Evolutionary conservation across 1,140 invertebrate genomes (phyloP).

Genomic region (Drosophila repletoides): DNA sequence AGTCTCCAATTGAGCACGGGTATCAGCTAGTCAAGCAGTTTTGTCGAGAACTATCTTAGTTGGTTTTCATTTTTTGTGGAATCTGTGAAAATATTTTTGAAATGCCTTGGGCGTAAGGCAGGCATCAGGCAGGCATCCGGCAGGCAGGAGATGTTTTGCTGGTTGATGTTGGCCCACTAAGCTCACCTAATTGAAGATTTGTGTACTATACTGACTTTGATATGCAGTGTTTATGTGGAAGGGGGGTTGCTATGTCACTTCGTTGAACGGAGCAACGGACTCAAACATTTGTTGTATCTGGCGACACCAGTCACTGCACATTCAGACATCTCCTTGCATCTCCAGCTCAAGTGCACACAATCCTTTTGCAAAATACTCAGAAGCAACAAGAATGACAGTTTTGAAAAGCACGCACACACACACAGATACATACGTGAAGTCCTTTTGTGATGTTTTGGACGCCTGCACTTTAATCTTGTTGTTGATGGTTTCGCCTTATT

Average conservation of each 20-base stretch:
- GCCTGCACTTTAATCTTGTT: conserved; percentile 1
- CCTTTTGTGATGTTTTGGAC: not conserved
- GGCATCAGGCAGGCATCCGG: too few relatives aligned
- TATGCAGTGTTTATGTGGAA: conserved; percentile 46
- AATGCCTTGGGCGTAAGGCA: not conserved
- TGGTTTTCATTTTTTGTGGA: not conserved
- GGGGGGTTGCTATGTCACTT: conserved; percentile 2
- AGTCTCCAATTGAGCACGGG: too few relatives aligned
- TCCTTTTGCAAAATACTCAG: conserved; percentile 19
- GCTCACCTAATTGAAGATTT: conserved; percentile 60
- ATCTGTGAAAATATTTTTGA: conserved; percentile 2
- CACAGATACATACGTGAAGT: not conserved
- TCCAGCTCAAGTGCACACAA: conserved; percentile 6
- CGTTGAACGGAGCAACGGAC: conserved; percentile 45
- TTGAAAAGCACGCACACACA: conserved; percentile 13
- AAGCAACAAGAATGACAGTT: conserved; percentile 29
- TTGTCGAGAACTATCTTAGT: too few relatives aligned
- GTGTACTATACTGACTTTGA: conserved; percentile 52
- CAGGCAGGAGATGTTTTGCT: too few relatives aligned
- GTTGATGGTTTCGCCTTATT: too few relatives aligned
- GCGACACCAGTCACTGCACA: conserved; percentile 1
- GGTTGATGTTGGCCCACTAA: not conserved
- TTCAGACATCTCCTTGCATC: not conserved
- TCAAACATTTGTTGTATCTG: conserved; percentile 11
- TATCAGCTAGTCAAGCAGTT: too few relatives aligned